These are phyloP conservation scores for Anseranas semipalmata DNA, from an alignment of 2,113 vertebrate species.

Conservation along the genomic window DNA sequence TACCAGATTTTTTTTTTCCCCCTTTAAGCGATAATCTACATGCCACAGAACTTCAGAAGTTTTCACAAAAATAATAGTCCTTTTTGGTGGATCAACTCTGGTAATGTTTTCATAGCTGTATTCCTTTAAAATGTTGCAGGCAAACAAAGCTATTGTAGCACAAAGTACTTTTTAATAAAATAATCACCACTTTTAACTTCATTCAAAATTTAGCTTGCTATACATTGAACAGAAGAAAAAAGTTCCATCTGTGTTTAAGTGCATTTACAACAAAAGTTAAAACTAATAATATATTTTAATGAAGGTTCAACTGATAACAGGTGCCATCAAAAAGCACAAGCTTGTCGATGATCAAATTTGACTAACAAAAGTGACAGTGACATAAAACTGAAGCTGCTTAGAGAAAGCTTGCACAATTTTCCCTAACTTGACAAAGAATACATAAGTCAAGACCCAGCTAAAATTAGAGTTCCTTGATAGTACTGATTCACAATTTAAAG, in stretches of 20 bases:
- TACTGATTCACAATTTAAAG: constrained; percentile 46
- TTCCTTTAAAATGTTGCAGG: background rate
- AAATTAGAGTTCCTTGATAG: constrained; percentile 16
- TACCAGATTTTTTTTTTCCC: background rate
- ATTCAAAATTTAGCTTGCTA: constrained; percentile 15
- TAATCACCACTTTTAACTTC: constrained; percentile 18
- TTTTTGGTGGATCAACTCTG: background rate
- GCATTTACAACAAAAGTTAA: background rate
- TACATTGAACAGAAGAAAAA: constrained; percentile 2
- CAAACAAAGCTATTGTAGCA: constrained; percentile 21
- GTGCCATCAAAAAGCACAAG: background rate
- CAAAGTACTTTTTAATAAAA: constrained; percentile 2
- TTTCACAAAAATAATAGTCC: background rate
- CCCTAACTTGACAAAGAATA: background rate
- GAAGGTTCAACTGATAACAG: background rate
- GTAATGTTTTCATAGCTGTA: background rate
- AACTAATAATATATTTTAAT: background rate
- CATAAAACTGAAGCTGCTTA: background rate
- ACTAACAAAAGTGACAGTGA: background rate
- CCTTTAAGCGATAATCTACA: background rate
- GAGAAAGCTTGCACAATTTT: background rate
- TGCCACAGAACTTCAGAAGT: background rate
- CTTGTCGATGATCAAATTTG: background rate
- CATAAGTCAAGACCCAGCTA: background rate
- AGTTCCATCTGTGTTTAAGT: background rate